Evolutionary conservation across 1,140 invertebrate species (phyloP), one percentile per base, ranked within the genome.

Genomic region (Micrasema minimum): DNA sequence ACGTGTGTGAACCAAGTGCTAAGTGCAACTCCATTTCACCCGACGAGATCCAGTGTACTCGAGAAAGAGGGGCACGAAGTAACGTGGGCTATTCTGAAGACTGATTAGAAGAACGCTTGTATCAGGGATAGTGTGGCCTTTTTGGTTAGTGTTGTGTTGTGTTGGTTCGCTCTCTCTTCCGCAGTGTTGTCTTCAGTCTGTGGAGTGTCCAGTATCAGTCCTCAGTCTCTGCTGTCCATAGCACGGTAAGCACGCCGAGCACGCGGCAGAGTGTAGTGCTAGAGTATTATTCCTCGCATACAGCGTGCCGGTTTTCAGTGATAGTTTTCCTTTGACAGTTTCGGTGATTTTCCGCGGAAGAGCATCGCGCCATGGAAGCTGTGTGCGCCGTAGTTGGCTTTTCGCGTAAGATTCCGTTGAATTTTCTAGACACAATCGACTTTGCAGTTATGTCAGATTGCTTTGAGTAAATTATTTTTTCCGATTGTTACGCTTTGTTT

Each of bases 321-420:
- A 5, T 10, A 20, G 18, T 31, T 31, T n/a, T n/a, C n/a, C n/a
- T n/a, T 31, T 38, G 55, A 20, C 55, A 20, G 31, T 20, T 14
- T 1, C 20, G 35, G 18, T 16, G 18, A 64, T 26, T 31, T 37
- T 59, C 9, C 16, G 14, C 7, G 16, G 12, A 12, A 43, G 35
- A 43, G 26, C 26, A 31, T 16, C 57, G 57, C 57, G 23, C 41
- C 59, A 64, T 64, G 59, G 59, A 64, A 46, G 46, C 59, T 26
- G 59, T 64, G 35, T 11, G 55, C 31, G 55, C 55, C 10, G 43
- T 31, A 31, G 43, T 64, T 41, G 59, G 59, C 43, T 64, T 64
- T 64, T 64, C 59, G 45, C 59, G 59, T 64, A 64, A 64, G 59
- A 9, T 20, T 9, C 11, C 14, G 55, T 22, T 9, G 16, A 41